Conservation (phyloP, 1,140 invertebrate genomes). For the Trichoplusia ni region DNA sequence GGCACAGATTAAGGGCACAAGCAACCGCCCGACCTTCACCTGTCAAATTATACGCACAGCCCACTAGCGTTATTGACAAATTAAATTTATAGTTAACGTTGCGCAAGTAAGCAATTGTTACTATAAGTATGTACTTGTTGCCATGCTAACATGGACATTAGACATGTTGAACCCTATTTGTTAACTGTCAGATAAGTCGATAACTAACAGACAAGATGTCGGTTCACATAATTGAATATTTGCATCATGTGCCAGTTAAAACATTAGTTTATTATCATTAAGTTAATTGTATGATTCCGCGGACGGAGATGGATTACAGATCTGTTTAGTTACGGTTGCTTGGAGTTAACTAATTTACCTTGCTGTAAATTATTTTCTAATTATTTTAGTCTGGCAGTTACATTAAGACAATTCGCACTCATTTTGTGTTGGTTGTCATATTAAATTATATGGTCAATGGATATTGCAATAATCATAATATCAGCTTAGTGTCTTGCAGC, state of each 20-base stretch:
- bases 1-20: slow-evolving; percentile 11
- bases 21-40: slow-evolving; percentile 29
- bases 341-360: no score
- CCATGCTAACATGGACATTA: no score
- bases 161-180: slow-evolving; percentile 21
- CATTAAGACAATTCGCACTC: no score
- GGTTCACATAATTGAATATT: slow-evolving; percentile 20
- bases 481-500: no score
- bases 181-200: slow-evolving; percentile 16
- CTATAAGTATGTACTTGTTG: neutral
- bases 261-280: neutral
- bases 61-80: slow-evolving; percentile 36
- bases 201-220: slow-evolving; percentile 20
- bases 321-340: no score
- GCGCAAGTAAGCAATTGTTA: slow-evolving; percentile 19
- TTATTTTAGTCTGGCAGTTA: no score
- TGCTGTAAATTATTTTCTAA: no score
- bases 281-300: neutral
- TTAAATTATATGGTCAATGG: no score
- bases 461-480: no score
- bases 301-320: neutral
- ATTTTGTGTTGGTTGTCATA: no score
- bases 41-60: slow-evolving; percentile 33
- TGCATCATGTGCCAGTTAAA: slow-evolving; percentile 15
- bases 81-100: slow-evolving; percentile 31